Conservation (phyloP, 53 echinoderm and acorn worm genomes). For the Temnopleurus reevesii region DNA sequence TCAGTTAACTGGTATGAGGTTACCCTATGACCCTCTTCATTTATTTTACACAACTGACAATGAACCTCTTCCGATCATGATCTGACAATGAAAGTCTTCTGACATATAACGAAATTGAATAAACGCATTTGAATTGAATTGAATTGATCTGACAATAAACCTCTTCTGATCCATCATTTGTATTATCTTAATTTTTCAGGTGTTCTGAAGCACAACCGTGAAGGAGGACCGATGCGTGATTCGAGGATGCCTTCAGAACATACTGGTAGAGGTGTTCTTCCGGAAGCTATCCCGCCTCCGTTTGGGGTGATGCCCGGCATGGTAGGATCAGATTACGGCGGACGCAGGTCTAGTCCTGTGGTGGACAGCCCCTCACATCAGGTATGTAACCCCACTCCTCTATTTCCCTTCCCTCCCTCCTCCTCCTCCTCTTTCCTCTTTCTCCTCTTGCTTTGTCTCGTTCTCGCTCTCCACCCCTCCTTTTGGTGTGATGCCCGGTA, state of each 20-base stretch:
- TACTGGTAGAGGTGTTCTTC: constrained; percentile 69
- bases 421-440: constrained; percentile 86
- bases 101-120: too few species aligned
- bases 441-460: too few species aligned
- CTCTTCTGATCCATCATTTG: too few species aligned
- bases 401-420: neutral
- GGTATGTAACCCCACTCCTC: constrained; percentile 27
- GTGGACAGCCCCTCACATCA: constrained; percentile 64
- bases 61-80: too few species aligned
- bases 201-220: constrained; percentile 83
- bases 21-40: too few species aligned
- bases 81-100: too few species aligned
- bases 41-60: too few species aligned
- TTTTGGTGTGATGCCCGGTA: constrained; percentile 80
- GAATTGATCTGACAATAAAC: too few species aligned
- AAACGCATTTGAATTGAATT: too few species aligned
- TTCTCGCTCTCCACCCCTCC: constrained; percentile 88
- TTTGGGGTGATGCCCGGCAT: constrained; percentile 93
- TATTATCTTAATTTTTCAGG: too few species aligned
- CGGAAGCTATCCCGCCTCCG: constrained; percentile 90
- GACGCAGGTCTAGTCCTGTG: constrained; percentile 55
- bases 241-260: constrained; percentile 61
- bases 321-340: constrained; percentile 65
- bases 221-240: constrained; percentile 39
- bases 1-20: too few species aligned